phyloP scores from a whole-genome alignment of 2,888 invertebrate species.

The Ernsta delagoae region DNA sequence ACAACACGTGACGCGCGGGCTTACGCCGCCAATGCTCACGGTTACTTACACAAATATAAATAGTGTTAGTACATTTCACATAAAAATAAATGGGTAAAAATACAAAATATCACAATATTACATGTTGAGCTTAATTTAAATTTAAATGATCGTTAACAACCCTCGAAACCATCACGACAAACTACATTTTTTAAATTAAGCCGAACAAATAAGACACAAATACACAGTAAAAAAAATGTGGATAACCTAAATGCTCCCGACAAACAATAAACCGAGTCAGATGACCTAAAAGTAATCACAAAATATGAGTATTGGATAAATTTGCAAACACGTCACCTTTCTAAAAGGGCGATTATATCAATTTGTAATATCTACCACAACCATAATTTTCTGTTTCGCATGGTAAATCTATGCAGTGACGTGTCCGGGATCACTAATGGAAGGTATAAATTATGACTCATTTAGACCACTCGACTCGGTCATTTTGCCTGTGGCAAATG shows the following conservation, averaged over 20 bases:
- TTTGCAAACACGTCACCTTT: slow-evolving; percentile 61
- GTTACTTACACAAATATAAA: slow-evolving; percentile 63
- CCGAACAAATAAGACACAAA: slow-evolving; percentile 75
- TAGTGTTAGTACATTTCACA: slow-evolving; percentile 65
- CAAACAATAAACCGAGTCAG: slow-evolving; percentile 33
- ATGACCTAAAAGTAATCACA: slow-evolving; percentile 3
- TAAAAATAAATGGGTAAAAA: slow-evolving; percentile 76
- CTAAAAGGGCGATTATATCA: slow-evolving; percentile 71
- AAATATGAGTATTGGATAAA: slow-evolving; percentile 48
- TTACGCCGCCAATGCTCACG: slow-evolving; percentile 47
- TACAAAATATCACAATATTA: slow-evolving; percentile 85
- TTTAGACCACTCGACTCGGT: slow-evolving; percentile 57
- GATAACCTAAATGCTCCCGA: slow-evolving; percentile 43
- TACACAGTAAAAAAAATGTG: slow-evolving; percentile 46
- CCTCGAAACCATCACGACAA: slow-evolving; percentile 51
- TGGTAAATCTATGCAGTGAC: slow-evolving; percentile 73
- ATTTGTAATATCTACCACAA: slow-evolving; percentile 84
- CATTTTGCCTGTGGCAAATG: slow-evolving; percentile 51
- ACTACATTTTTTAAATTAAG: slow-evolving; percentile 73
- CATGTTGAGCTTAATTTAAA: slow-evolving; percentile 84
- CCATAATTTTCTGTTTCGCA: slow-evolving; percentile 76
- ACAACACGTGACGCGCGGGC: slow-evolving; percentile 52
- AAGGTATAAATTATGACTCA: slow-evolving; percentile 51
- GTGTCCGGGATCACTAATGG: slow-evolving; percentile 56
- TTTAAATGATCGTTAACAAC: slow-evolving; percentile 52